These are phyloP conservation scores for Porites cylindrica DNA, from an alignment of 92 coral and sea anemone genomes.

Conservation along the genomic window DNA sequence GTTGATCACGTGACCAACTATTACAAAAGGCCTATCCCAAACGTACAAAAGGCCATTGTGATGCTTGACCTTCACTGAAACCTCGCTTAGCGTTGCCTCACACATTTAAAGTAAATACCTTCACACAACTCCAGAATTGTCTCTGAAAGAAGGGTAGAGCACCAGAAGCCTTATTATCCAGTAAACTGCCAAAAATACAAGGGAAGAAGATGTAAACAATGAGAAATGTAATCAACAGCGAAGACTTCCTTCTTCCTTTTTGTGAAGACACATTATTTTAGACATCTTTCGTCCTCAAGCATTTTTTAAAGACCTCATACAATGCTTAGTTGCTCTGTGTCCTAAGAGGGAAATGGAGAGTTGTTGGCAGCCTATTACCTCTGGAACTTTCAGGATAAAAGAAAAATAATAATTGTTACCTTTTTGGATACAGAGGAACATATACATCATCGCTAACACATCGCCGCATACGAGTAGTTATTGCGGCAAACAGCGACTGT, in stretches of 20 bases:
- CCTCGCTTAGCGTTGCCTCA: no score
- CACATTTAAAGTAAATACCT: slow-evolving; percentile 62
- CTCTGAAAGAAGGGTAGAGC: slow-evolving; percentile 90
- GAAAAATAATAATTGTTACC: slow-evolving; percentile 60
- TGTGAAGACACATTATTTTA: not conserved
- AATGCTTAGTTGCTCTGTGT: no score
- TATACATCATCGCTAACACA: slow-evolving; percentile 94
- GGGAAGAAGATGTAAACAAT: not conserved
- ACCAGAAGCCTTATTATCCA: slow-evolving; percentile 92
- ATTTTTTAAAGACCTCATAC: no score
- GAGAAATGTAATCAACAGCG: not conserved
- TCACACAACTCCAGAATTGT: slow-evolving; percentile 96
- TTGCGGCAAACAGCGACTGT: slow-evolving; percentile 90
- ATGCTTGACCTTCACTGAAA: not conserved
- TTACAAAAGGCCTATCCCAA: no score
- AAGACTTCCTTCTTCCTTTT: not conserved
- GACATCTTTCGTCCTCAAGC: no score
- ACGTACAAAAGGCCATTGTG: not conserved
- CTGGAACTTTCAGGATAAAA: not conserved
- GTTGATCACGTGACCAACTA: no score
- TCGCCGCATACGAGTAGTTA: slow-evolving; percentile 81
- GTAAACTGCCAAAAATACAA: slow-evolving; percentile 57
- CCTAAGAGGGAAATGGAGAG: no score
- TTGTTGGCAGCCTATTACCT: not conserved
- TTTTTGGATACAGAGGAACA: slow-evolving; percentile 95